Percentiles rank a stretch among this genome's conserved stretches.
Evolutionary conservation across 1,140 invertebrate species (phyloP).

Genomic region (Phthorimaea operculella): DNA sequence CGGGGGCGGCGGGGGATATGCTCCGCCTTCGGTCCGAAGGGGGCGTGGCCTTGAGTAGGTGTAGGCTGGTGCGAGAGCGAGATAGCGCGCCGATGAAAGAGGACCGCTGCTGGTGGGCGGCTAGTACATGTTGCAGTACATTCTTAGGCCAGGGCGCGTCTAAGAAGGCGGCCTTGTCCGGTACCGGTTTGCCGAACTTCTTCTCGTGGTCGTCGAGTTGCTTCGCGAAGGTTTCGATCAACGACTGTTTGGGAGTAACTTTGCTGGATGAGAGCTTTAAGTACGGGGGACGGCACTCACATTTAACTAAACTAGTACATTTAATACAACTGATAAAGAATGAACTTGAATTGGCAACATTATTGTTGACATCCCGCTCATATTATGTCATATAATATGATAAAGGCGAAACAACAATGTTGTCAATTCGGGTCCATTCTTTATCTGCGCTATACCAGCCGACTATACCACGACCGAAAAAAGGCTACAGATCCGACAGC

Average conservation of each 20-base stretch:
- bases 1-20: slow-evolving; percentile 36
- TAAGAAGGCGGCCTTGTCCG: slow-evolving; percentile 47
- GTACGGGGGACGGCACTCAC: slow-evolving; percentile 40
- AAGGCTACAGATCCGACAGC: too few relatives aligned
- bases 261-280: slow-evolving; percentile 18
- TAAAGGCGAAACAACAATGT: too few relatives aligned
- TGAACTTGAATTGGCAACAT: too few relatives aligned
- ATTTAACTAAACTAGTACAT: slow-evolving; percentile 11
- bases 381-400: too few relatives aligned
- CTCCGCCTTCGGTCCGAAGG: slow-evolving; percentile 38
- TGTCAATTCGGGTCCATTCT: too few relatives aligned
- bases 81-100: slow-evolving; percentile 67
- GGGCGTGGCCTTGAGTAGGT: slow-evolving; percentile 40
- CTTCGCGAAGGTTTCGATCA: slow-evolving; percentile 47
- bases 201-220: slow-evolving; percentile 66
- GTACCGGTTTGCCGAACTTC: slow-evolving; percentile 59
- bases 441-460: too few relatives aligned
- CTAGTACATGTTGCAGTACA: slow-evolving; percentile 61
- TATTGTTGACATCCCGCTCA: too few relatives aligned
- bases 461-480: too few relatives aligned
- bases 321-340: too few relatives aligned
- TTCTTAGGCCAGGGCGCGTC: slow-evolving; percentile 64
- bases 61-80: slow-evolving; percentile 65
- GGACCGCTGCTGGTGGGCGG: slow-evolving; percentile 57
- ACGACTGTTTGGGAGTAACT: slow-evolving; percentile 35